phyloP scores from a whole-genome alignment of 23 tunicate species.

The Trididemnum nubilum region DNA sequence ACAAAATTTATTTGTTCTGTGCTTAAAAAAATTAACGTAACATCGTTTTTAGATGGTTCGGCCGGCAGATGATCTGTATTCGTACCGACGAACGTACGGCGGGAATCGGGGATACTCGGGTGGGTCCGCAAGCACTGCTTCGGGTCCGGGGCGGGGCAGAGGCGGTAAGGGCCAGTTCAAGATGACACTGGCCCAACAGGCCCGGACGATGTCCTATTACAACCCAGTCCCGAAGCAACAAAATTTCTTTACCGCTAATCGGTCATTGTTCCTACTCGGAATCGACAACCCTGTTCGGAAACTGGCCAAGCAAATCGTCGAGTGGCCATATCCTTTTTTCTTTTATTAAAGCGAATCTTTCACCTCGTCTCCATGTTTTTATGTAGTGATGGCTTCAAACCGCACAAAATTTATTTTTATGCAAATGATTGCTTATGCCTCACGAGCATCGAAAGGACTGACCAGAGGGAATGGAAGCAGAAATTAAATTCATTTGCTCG shows the following conservation, averaged over 20 bases:
- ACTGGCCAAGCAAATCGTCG: slow-evolving; percentile 83
- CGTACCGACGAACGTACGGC: neutral
- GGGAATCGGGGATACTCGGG: slow-evolving; percentile 28
- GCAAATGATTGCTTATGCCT: too few species aligned
- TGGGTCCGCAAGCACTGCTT: neutral
- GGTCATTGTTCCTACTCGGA: slow-evolving; percentile 83
- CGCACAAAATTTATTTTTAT: too few species aligned
- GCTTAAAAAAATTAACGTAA: neutral
- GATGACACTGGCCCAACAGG: slow-evolving; percentile 99
- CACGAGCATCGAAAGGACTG: too few species aligned
- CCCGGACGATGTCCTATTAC: slow-evolving; percentile 99
- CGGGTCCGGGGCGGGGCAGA: neutral
- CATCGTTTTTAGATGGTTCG: too few species aligned
- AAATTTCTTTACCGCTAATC: slow-evolving; percentile 88
- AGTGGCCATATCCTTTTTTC: slow-evolving; percentile 99
- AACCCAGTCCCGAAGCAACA: slow-evolving; percentile 91
- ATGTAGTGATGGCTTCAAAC: too few species aligned
- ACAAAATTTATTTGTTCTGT: too few species aligned
- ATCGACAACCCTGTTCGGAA: slow-evolving; percentile 90
- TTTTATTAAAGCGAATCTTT: too few species aligned
- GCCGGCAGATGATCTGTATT: neutral
- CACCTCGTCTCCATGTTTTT: too few species aligned
- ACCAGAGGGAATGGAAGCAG: too few species aligned
- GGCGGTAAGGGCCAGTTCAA: neutral
- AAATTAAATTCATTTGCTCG: too few species aligned